phyloP scores from a whole-genome alignment of 2,888 invertebrate species.

The Thera obeliscata region DNA sequence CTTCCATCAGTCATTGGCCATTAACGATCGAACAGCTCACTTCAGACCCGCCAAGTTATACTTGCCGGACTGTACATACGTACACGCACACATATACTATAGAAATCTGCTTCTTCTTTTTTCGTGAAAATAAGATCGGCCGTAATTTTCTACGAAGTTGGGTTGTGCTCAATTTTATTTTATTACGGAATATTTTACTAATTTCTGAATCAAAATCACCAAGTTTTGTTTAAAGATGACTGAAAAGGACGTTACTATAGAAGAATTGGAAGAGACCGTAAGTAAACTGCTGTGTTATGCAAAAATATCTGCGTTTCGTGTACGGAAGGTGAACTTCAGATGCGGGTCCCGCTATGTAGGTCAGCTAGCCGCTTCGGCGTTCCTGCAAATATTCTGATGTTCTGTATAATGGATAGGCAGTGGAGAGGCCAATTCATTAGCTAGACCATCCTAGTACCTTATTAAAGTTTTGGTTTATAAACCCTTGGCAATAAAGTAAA shows the following conservation, averaged over 20 bases:
- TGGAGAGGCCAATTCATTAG: slow-evolving; percentile 5
- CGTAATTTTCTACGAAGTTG: slow-evolving; percentile 10
- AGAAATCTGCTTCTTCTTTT: no score
- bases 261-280: slow-evolving; percentile 76
- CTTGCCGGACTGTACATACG: no score
- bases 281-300: slow-evolving; percentile 43
- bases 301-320: slow-evolving; percentile 16
- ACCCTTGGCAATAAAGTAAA: not conserved
- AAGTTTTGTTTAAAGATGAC: slow-evolving; percentile 61
- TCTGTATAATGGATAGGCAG: slow-evolving; percentile 32
- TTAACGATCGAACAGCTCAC: no score
- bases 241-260: slow-evolving; percentile 73
- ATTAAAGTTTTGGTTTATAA: slow-evolving; percentile 18
- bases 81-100: no score
- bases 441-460: slow-evolving; percentile 7
- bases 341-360: slow-evolving; percentile 53
- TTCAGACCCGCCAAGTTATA: no score
- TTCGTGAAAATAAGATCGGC: not conserved
- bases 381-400: slow-evolving; percentile 50
- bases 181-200: slow-evolving; percentile 20
- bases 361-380: slow-evolving; percentile 70
- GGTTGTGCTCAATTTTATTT: slow-evolving; percentile 12
- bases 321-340: slow-evolving; percentile 17
- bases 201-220: slow-evolving; percentile 45
- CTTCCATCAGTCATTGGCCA: no score